A percentile compares a stretch with the other conserved stretches of the same genome.
Evolutionary conservation across 2,113 vertebrate genomes (phyloP).

Genomic region (Hassar affinis): DNA sequence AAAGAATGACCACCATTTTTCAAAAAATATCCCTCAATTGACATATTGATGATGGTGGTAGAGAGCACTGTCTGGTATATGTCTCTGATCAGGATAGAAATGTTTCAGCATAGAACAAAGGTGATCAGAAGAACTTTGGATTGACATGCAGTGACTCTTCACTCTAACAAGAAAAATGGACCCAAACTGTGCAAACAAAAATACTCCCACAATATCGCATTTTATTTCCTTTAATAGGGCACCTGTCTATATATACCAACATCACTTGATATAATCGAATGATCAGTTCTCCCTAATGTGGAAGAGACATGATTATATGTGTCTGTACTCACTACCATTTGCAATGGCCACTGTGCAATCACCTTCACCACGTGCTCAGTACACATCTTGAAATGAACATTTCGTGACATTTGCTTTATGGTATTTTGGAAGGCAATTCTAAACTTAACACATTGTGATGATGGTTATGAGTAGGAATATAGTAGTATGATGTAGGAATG

Average conservation of each 20-base stretch:
- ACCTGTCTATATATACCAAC: background rate
- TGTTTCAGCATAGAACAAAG: background rate
- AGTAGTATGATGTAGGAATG: constrained; percentile 17
- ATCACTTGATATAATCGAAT: background rate
- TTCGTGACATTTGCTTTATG: constrained; percentile 9
- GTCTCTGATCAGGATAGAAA: background rate
- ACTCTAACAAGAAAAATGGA: background rate
- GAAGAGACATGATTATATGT: background rate
- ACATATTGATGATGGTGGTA: background rate
- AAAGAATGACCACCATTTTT: background rate
- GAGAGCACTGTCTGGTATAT: background rate
- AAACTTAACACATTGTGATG: constrained; percentile 51
- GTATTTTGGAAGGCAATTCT: constrained; percentile 46
- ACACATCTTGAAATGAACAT: constrained; percentile 13
- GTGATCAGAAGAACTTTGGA: background rate
- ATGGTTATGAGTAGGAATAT: constrained; percentile 51
- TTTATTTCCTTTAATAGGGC: background rate
- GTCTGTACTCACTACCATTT: background rate
- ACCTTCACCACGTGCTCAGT: background rate
- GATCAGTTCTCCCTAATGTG: background rate
- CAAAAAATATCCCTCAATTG: background rate
- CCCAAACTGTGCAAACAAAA: background rate
- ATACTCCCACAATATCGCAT: background rate
- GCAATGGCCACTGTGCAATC: background rate
- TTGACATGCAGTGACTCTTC: background rate